phyloP scores from a whole-genome alignment of 2,797 vertebrate species.

The Masticophis lateralis region DNA sequence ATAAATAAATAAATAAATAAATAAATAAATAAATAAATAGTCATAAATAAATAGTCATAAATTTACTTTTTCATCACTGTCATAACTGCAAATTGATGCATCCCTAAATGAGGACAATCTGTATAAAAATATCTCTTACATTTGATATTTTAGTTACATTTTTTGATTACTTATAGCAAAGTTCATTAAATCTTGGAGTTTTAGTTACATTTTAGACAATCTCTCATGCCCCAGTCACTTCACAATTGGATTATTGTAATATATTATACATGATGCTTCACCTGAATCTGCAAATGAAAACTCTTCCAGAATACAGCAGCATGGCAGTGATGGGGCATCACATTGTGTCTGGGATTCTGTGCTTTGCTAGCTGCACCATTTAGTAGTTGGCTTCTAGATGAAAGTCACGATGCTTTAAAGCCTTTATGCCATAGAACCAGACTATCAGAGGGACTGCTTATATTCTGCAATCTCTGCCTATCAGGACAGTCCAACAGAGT shows the following conservation, averaged over 20 bases:
- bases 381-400: not conserved
- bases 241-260: not conserved
- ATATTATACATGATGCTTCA: not conserved
- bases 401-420: not conserved
- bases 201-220: conserved; percentile 57
- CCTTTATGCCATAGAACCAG: not conserved
- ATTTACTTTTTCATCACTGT: not conserved
- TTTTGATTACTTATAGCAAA: conserved; percentile 49
- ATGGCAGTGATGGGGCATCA: not conserved
- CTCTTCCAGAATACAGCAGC: not conserved
- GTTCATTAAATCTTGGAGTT: conserved; percentile 61
- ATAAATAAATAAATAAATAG: too few relatives aligned
- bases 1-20: too few relatives aligned
- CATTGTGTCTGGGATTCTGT: not conserved
- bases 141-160: conserved; percentile 38
- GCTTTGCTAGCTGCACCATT: not conserved
- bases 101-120: not conserved
- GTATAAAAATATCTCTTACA: conserved; percentile 30
- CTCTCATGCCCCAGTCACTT: not conserved
- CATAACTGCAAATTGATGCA: not conserved
- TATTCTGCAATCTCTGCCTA: not conserved
- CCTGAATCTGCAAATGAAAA: not conserved
- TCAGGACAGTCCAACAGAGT: not conserved
- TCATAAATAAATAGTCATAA: not conserved
- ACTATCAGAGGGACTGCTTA: not conserved